phyloP scores from a whole-genome alignment of 2,797 vertebrate species.

The Silurus aristotelis region DNA sequence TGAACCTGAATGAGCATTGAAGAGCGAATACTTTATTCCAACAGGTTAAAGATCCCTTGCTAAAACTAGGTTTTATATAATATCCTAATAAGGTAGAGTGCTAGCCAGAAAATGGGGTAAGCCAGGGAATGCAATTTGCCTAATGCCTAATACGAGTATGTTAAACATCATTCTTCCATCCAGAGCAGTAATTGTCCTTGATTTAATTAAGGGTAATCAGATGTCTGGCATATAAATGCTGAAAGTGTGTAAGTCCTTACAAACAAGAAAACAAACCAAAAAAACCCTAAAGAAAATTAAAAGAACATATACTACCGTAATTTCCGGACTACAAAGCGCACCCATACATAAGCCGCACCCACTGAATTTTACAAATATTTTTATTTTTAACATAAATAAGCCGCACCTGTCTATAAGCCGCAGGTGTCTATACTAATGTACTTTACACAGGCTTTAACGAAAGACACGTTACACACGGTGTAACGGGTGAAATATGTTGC shows the following conservation, averaged over 20 bases:
- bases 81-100: constrained; percentile 6
- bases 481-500: too few relatives aligned
- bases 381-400: too few relatives aligned
- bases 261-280: too few relatives aligned
- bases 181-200: background rate
- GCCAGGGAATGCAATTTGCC: constrained; percentile 15
- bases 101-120: constrained; percentile 17
- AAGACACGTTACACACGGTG: too few relatives aligned
- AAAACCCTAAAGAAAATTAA: background rate
- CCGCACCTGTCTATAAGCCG: too few relatives aligned
- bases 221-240: background rate
- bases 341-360: too few relatives aligned
- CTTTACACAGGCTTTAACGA: too few relatives aligned
- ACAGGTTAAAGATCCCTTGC: background rate
- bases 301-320: too few relatives aligned
- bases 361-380: too few relatives aligned
- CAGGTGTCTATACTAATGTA: too few relatives aligned
- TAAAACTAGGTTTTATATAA: constrained; percentile 15
- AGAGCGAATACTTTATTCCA: background rate
- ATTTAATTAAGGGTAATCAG: background rate
- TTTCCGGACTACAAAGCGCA: too few relatives aligned
- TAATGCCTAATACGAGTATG: constrained; percentile 23
- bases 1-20: background rate
- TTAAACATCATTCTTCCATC: constrained; percentile 2
- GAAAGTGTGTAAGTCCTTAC: background rate